phyloP scores from a whole-genome alignment of 2,888 invertebrate species.

The Aethes cnicana region DNA sequence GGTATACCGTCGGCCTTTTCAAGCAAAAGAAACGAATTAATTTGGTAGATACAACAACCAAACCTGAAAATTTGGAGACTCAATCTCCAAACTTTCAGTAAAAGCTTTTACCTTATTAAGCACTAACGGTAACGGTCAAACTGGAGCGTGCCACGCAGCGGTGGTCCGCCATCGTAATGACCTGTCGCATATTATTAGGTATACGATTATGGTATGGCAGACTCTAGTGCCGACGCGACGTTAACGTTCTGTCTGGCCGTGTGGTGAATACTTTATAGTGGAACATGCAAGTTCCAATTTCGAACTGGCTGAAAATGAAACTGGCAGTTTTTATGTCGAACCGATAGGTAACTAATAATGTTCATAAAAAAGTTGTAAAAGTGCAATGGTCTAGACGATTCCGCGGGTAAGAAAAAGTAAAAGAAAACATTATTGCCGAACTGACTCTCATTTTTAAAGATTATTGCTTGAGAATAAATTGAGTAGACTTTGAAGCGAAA shows the following conservation, averaged over 20 bases:
- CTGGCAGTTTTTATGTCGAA: neutral
- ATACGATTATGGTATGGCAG: neutral
- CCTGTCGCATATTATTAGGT: conserved; percentile 47
- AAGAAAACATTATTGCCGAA: no score
- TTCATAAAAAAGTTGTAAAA: neutral
- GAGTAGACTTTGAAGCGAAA: no score
- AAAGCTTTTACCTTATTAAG: no score
- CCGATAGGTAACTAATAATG: neutral
- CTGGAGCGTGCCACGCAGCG: conserved; percentile 29
- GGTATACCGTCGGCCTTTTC: no score
- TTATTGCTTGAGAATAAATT: no score
- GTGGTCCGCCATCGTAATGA: conserved; percentile 24
- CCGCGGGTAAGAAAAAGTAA: no score
- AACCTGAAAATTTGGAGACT: no score
- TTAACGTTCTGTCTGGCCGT: conserved; percentile 43
- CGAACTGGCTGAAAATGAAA: neutral
- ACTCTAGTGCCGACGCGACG: conserved; percentile 39
- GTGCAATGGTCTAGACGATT: no score
- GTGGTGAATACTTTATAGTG: conserved; percentile 42
- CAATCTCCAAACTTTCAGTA: no score
- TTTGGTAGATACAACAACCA: no score
- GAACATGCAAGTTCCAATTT: neutral
- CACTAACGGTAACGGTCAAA: conserved; percentile 27
- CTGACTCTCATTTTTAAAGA: no score
- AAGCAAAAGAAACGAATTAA: no score